phyloP scores from a whole-genome alignment of 2,113 vertebrate genomes.

The Ifrita kowaldi region DNA sequence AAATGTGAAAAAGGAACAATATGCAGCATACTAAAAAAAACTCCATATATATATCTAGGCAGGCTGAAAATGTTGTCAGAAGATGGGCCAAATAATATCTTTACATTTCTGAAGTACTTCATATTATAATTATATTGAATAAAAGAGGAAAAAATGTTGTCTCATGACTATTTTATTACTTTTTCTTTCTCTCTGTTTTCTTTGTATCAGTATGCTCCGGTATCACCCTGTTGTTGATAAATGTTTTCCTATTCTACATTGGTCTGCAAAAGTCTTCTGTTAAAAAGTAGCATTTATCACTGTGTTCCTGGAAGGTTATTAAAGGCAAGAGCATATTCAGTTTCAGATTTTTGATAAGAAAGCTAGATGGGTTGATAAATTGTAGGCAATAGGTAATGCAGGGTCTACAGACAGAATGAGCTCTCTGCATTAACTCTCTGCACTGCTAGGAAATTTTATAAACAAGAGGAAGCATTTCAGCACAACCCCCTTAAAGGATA shows the following conservation, averaged over 20 bases:
- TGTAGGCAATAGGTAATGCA: not conserved
- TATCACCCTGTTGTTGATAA: not conserved
- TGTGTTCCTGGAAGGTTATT: not conserved
- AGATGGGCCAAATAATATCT: not conserved
- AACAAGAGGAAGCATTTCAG: not conserved
- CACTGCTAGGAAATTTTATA: not conserved
- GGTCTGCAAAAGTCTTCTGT: not conserved
- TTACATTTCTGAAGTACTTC: not conserved
- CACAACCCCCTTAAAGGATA: not conserved
- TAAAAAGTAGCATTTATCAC: not conserved
- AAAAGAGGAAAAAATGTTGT: not conserved
- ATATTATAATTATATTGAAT: not conserved
- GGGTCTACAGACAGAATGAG: not conserved
- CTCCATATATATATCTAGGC: not conserved
- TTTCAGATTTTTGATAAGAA: not conserved
- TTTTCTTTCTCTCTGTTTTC: not conserved
- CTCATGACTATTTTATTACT: not conserved
- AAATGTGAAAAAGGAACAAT: not conserved
- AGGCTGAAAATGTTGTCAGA: not conserved
- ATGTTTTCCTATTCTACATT: not conserved
- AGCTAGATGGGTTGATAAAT: not conserved
- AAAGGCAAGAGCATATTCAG: not conserved
- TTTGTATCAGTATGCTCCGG: not conserved
- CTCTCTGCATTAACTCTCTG: not conserved
- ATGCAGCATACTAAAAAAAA: not conserved